phyloP scores from a whole-genome alignment of 2,888 invertebrate genomes.

The Phyllotreta cruciferae region DNA sequence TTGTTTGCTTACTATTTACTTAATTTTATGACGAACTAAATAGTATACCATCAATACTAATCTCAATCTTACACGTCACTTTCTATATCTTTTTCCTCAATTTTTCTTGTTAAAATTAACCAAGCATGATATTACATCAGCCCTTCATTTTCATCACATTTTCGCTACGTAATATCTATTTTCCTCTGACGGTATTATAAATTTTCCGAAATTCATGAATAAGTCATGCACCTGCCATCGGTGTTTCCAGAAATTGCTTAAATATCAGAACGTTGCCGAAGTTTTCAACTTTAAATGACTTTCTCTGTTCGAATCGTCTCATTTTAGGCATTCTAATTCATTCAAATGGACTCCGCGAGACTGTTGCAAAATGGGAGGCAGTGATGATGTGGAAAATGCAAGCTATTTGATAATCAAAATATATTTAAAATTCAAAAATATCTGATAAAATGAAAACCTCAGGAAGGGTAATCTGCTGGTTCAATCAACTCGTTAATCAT shows the following conservation, averaged over 20 bases:
- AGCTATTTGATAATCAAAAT: too few species aligned
- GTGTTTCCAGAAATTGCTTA: constrained; percentile 7
- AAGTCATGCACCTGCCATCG: constrained; percentile 11
- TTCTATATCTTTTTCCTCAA: not conserved
- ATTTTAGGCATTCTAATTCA: constrained; percentile 3
- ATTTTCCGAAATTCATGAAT: constrained; percentile 11
- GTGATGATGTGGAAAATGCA: too few species aligned
- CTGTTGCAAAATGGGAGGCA: not conserved
- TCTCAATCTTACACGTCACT: too few species aligned
- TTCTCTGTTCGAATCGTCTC: constrained; percentile 7
- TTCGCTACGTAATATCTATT: not conserved
- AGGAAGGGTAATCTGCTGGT: too few species aligned
- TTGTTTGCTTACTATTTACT: too few species aligned
- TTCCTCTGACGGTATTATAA: not conserved
- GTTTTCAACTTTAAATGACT: constrained; percentile 12
- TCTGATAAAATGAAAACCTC: too few species aligned
- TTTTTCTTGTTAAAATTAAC: not conserved
- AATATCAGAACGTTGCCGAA: constrained; percentile 8
- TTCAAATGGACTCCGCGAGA: not conserved
- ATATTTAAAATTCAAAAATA: too few species aligned
- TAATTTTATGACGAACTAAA: too few species aligned
- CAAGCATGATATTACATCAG: constrained; percentile 6
- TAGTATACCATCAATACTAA: too few species aligned
- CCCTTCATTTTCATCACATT: not conserved
- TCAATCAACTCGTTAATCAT: too few species aligned